These are phyloP conservation scores for Sinopyrophorus schimmeli DNA, from an alignment of 2,888 invertebrate genomes.

Conservation along the genomic window DNA sequence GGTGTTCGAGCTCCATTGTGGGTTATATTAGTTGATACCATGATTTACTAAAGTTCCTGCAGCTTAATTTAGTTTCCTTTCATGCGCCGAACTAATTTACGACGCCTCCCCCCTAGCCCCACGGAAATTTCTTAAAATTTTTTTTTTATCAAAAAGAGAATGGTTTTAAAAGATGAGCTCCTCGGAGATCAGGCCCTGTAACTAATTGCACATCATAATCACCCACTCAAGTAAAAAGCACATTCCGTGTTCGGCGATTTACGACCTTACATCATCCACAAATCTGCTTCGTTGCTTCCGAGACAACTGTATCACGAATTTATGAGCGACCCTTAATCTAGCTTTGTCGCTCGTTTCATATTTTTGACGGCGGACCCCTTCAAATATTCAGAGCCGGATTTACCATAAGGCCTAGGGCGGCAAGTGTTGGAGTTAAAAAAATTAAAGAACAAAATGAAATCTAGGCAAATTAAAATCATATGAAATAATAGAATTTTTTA, in stretches of 20 bases:
- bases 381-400: no score
- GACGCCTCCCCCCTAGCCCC: slow-evolving; percentile 10
- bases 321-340: slow-evolving; percentile 20
- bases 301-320: slow-evolving; percentile 26
- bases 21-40: slow-evolving; percentile 28
- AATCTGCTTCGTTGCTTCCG: slow-evolving; percentile 21
- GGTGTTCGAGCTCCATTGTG: slow-evolving; percentile 25
- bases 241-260: slow-evolving; percentile 27
- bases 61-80: slow-evolving; percentile 24
- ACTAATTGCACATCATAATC: slow-evolving; percentile 29
- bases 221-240: slow-evolving; percentile 26
- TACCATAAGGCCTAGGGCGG: no score
- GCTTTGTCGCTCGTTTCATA: slow-evolving; percentile 13
- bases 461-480: no score
- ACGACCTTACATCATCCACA: slow-evolving; percentile 24
- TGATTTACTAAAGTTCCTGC: slow-evolving; percentile 27
- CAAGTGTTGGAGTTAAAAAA: no score
- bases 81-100: slow-evolving; percentile 18
- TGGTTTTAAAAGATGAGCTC: no score
- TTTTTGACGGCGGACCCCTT: slow-evolving; percentile 8
- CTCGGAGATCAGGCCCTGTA: slow-evolving; percentile 12
- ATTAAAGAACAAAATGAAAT: no score
- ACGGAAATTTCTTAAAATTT: no score
- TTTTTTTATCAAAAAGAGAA: no score
- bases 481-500: no score